Evolutionary conservation across 2,888 invertebrate species (phyloP).

Genomic region (Drosophila mimetica): DNA sequence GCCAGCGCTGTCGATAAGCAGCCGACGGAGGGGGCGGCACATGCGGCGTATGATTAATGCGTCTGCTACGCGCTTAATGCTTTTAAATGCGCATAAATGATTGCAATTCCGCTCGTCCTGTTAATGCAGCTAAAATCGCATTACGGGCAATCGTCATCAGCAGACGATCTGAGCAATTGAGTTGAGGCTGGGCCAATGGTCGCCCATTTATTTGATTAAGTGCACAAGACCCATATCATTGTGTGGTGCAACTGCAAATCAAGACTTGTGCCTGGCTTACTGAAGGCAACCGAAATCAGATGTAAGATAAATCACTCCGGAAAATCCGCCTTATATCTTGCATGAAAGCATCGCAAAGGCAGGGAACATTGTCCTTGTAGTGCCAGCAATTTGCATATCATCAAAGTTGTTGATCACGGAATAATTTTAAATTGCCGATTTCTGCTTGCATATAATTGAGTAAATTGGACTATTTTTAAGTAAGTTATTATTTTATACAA

Average conservation of each 20-base stretch:
- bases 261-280: slow-evolving; percentile 3
- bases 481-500: background rate
- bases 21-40: slow-evolving; percentile 30
- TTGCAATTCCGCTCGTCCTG: slow-evolving; percentile 39
- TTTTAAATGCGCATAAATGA: slow-evolving; percentile 58
- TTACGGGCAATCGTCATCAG: slow-evolving; percentile 15
- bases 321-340: background rate
- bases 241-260: slow-evolving; percentile 1
- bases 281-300: background rate
- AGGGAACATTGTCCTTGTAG: background rate
- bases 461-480: background rate
- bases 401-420: background rate
- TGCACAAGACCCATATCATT: slow-evolving; percentile 8
- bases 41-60: slow-evolving; percentile 67
- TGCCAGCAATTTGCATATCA: background rate
- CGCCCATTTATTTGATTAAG: slow-evolving; percentile 33
- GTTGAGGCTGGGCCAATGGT: slow-evolving; percentile 7
- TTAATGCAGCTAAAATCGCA: slow-evolving; percentile 48
- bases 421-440: background rate
- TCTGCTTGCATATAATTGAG: background rate
- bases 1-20: slow-evolving; percentile 44
- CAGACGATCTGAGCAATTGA: slow-evolving; percentile 7
- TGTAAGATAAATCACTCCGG: background rate
- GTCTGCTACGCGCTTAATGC: slow-evolving; percentile 53
- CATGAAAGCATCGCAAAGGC: background rate